A percentile compares a stretch with the other conserved stretches of the same genome.
phyloP scores from a whole-genome alignment of 2,113 vertebrate species.

The Acinonyx jubatus region DNA sequence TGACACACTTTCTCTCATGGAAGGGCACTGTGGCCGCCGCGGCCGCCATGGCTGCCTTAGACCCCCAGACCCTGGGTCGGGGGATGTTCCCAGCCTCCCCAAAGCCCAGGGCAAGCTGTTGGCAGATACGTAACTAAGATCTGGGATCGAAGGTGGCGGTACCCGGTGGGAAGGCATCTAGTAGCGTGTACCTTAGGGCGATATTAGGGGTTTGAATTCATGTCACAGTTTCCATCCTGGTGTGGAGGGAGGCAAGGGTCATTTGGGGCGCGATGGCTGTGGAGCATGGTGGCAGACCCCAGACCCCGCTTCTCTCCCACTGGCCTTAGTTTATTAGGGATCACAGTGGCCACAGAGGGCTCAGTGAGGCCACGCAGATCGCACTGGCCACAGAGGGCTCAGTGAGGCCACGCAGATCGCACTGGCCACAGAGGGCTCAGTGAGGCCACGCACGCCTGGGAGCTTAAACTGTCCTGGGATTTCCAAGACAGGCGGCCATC shows the following conservation, averaged over 20 bases:
- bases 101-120: neutral
- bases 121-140: neutral
- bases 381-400: neutral
- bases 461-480: neutral
- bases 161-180: neutral
- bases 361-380: neutral
- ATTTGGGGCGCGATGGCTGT: neutral
- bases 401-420: neutral
- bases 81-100: neutral
- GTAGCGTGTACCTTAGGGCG: neutral
- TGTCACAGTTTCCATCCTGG: neutral
- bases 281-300: neutral
- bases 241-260: neutral
- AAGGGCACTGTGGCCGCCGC: neutral
- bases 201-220: neutral
- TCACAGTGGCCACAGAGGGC: neutral
- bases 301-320: neutral
- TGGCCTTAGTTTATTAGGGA: neutral
- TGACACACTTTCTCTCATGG: neutral
- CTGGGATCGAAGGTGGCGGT: neutral
- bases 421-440: neutral
- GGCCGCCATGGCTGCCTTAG: neutral
- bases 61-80: neutral
- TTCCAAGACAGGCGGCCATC: neutral
- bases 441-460: neutral